phyloP scores from a whole-genome alignment of 2,888 invertebrate genomes.

The Caradrina kadenii region DNA sequence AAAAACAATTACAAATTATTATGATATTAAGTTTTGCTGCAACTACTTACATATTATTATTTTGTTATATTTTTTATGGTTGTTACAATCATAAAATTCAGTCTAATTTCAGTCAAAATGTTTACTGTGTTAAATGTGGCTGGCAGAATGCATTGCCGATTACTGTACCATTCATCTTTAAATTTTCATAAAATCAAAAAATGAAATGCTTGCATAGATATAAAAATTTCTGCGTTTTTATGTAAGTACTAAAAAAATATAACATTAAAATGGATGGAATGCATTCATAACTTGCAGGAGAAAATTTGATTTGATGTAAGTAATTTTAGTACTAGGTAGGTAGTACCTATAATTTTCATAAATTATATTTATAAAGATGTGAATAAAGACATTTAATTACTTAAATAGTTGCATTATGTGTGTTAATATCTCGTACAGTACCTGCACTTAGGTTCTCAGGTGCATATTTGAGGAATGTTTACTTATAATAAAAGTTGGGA shows the following conservation, averaged over 20 bases:
- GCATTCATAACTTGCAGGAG: conserved; percentile 35
- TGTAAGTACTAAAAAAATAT: conserved; percentile 20
- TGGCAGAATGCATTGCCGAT: conserved; percentile 17
- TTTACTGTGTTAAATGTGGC: conserved; percentile 34
- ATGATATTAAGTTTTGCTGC: conserved; percentile 18
- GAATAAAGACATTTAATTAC: conserved; percentile 12
- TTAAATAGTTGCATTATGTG: conserved; percentile 8
- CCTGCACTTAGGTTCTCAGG: background rate
- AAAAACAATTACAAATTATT: conserved; percentile 32
- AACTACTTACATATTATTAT: conserved; percentile 26
- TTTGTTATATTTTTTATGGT: conserved; percentile 34
- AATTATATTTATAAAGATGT: conserved; percentile 6
- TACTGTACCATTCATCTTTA: conserved; percentile 1
- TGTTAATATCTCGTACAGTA: conserved; percentile 4
- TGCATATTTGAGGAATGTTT: conserved; percentile 14
- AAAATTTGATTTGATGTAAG: conserved; percentile 8
- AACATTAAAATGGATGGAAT: conserved; percentile 55
- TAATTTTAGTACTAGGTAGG: background rate
- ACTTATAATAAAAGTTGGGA: background rate
- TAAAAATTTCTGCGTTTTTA: background rate
- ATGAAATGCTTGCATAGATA: background rate
- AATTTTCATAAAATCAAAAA: background rate
- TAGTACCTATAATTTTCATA: background rate
- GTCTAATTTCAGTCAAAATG: conserved; percentile 63
- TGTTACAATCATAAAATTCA: conserved; percentile 56